These are phyloP conservation scores for Atherinosoma microstoma DNA, from an alignment of 2,797 vertebrate species.

Conservation along the genomic window DNA sequence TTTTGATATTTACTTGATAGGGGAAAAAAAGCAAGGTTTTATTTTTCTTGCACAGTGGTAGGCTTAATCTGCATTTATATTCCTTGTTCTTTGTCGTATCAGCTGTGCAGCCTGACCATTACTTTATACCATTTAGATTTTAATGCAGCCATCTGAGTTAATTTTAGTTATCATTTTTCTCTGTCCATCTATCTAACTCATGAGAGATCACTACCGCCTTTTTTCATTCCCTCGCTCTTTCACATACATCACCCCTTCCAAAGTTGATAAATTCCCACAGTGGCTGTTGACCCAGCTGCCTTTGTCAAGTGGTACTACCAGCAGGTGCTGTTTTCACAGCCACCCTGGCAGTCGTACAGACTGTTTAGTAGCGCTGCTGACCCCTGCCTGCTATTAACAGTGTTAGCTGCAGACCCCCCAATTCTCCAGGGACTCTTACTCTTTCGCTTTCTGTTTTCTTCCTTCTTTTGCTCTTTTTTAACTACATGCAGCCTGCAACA, in stretches of 20 bases:
- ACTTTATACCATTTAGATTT: constrained; percentile 40
- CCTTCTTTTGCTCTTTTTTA: constrained; percentile 74
- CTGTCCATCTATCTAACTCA: constrained; percentile 44
- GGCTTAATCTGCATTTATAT: constrained; percentile 8
- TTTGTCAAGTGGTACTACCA: constrained; percentile 93
- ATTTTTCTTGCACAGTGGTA: not conserved
- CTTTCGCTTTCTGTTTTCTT: constrained; percentile 77
- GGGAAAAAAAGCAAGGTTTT: constrained; percentile 11
- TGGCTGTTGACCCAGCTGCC: constrained; percentile 99
- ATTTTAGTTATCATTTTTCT: constrained; percentile 14
- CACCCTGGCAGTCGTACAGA: constrained; percentile 99
- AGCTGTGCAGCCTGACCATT: not conserved
- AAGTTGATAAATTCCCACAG: constrained; percentile 98
- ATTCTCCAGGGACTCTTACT: constrained; percentile 88
- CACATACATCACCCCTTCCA: constrained; percentile 85
- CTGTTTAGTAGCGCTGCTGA: constrained; percentile 98
- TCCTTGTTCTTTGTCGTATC: constrained; percentile 3
- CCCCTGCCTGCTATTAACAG: constrained; percentile 96
- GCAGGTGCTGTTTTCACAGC: constrained; percentile 99
- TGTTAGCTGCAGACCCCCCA: constrained; percentile 84
- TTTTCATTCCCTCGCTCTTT: constrained; percentile 64
- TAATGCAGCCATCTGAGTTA: constrained; percentile 72
- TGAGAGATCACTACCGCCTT: constrained; percentile 55
- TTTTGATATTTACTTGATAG: constrained; percentile 25
- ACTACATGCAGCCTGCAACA: constrained; percentile 83